phyloP scores from a whole-genome alignment of 2,888 invertebrate species.

The Balanococcus diminutus region DNA sequence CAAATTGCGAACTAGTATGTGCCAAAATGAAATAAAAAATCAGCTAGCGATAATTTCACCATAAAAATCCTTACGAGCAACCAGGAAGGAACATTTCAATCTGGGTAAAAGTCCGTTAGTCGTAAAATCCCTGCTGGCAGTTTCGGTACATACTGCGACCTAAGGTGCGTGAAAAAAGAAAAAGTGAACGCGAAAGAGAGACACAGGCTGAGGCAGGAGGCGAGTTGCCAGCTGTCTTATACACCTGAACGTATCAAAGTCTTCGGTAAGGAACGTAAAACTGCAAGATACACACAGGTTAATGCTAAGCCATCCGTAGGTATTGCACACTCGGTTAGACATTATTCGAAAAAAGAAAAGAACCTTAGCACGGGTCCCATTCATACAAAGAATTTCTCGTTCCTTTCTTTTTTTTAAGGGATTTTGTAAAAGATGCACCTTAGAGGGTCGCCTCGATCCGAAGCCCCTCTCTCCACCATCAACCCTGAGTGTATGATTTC shows the following conservation, averaged over 20 bases:
- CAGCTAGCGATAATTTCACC: background rate
- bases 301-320: constrained; percentile 48
- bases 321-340: constrained; percentile 49
- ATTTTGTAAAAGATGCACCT: constrained; percentile 39
- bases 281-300: constrained; percentile 51
- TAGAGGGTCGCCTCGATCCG: constrained; percentile 24
- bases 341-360: constrained; percentile 44
- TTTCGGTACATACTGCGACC: background rate
- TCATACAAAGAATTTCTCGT: constrained; percentile 41
- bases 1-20: too few relatives aligned
- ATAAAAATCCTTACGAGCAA: background rate
- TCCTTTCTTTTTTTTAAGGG: constrained; percentile 40
- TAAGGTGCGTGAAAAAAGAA: background rate
- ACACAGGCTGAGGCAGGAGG: background rate
- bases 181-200: constrained; percentile 11
- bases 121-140: background rate
- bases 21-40: background rate
- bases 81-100: constrained; percentile 24
- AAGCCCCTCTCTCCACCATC: background rate
- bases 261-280: constrained; percentile 13
- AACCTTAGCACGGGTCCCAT: constrained; percentile 47
- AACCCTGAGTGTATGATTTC: background rate
- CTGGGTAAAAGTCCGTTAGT: constrained; percentile 21
- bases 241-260: constrained; percentile 42
- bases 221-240: constrained; percentile 23